Evolutionary conservation across 2,113 vertebrate species (phyloP), one percentile per base, ranked within the genome.

Genomic region (Gobius niger): DNA sequence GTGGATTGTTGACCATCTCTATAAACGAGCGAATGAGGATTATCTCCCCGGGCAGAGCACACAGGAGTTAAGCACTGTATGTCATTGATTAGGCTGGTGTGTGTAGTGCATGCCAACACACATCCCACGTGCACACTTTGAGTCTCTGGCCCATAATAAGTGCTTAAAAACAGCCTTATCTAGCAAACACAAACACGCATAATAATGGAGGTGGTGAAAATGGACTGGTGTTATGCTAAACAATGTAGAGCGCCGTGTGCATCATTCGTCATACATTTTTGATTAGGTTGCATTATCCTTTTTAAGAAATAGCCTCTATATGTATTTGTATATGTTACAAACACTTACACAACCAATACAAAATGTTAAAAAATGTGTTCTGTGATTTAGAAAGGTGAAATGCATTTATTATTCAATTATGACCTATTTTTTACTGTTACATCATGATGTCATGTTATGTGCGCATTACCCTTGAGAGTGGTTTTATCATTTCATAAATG

Each of bases 1-100:
- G 14, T 77, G 85, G 78, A 85, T 78, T 88, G 80, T 85, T 86
- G 86, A 87, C 86, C 81, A 84, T 87, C 85, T 85, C 72, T 69
- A 40, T 57, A 77, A 77, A 75, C 68, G 50, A 78, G 78, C 64
- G 85, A 81, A 82, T 78, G 73, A 76, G 84, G 82, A 88, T 89
- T 84, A 87, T 85, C 85, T 88, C 78, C 75, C 79, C 34, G 77
- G 81, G 83, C 76, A 71, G 82, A 85, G 75, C 82, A 73, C 61
- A 75, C 82, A 68, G 63, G 72, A 79, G 73, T 77, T 85, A 78
- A 86, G 76, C 80, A 56, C 81, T 81, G 80, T 86, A 81, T 80
- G 82, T 83, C 78, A 87, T 82, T 89, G 85, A 91, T 87, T 87
- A 87, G 74, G 69, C 81, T 67, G 65, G 59, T 7, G 16, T 76